phyloP scores from a whole-genome alignment of 2,797 vertebrate species.

The Mareca strepera region DNA sequence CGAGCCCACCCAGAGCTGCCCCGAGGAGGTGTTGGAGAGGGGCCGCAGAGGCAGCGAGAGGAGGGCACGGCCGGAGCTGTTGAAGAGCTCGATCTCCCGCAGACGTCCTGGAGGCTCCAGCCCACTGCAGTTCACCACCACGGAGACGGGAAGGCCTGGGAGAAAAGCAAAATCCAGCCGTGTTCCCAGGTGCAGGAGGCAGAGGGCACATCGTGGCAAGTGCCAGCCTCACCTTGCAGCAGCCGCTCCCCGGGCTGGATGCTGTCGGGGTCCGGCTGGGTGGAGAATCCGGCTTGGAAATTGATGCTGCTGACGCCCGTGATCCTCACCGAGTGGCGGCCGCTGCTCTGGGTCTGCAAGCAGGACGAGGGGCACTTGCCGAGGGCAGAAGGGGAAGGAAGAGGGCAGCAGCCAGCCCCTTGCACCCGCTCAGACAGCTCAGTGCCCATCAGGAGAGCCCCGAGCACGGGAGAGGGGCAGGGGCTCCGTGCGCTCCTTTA shows the following conservation, averaged over 20 bases:
- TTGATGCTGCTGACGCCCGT: constrained; percentile 90
- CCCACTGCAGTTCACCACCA: constrained; percentile 89
- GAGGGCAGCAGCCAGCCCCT: rapidly evolving
- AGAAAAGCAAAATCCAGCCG: neutral
- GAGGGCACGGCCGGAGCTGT: constrained; percentile 84
- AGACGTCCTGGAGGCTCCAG: constrained; percentile 84
- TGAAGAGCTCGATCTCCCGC: constrained; percentile 86
- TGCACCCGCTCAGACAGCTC: neutral
- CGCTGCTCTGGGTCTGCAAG: constrained; percentile 86
- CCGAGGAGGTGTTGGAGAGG: constrained; percentile 79
- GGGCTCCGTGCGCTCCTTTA: too few species aligned
- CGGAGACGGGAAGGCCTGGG: constrained; percentile 88
- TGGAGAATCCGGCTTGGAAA: constrained; percentile 91
- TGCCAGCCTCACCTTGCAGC: constrained; percentile 83
- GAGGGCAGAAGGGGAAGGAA: neutral
- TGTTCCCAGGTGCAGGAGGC: rapidly evolving
- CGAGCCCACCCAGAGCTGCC: constrained; percentile 87
- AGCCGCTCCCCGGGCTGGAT: constrained; percentile 85
- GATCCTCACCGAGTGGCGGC: constrained; percentile 91
- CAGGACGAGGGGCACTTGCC: rapidly evolving
- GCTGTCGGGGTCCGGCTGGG: constrained; percentile 79
- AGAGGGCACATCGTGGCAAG: rapidly evolving
- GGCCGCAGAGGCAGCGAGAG: constrained; percentile 77
- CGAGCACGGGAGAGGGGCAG: neutral
- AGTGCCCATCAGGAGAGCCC: too few species aligned